Evolutionary conservation across 2,113 vertebrate genomes (phyloP).

Genomic region (Pelecanus crispus): DNA sequence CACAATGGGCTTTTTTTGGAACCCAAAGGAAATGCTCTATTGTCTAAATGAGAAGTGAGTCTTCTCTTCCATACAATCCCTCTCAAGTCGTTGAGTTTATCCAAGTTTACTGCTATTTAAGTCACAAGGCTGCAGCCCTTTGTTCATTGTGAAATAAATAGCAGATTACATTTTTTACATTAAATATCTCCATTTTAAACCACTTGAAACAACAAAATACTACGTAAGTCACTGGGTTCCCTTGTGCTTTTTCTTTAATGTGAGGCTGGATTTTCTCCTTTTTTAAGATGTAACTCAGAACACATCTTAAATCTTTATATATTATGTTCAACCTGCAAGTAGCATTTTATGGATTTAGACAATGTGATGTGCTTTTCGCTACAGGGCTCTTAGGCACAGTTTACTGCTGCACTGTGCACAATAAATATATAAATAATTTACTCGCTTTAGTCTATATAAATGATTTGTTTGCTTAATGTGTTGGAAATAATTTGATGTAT

Average conservation of each 20-base stretch:
- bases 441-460: slow-evolving; percentile 59
- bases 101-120: background rate
- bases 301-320: slow-evolving; percentile 1
- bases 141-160: background rate
- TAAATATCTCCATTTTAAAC: background rate
- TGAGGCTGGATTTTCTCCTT: background rate
- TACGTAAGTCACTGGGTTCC: background rate
- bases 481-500: slow-evolving; percentile 69
- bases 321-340: background rate
- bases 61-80: background rate
- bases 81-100: background rate
- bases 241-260: background rate
- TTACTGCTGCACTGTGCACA: slow-evolving; percentile 37
- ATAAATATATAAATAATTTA: slow-evolving; percentile 64
- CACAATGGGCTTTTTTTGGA: background rate
- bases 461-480: slow-evolving; percentile 70
- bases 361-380: background rate
- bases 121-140: background rate
- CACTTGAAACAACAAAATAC: background rate
- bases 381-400: slow-evolving; percentile 42
- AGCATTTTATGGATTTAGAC: slow-evolving; percentile 45
- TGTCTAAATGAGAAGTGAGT: background rate
- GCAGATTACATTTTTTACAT: background rate
- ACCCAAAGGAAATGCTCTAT: background rate
- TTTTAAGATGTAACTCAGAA: background rate